Evolutionary conservation across 2,113 vertebrate genomes (phyloP).

Genomic region (Circaetus cinerascens): DNA sequence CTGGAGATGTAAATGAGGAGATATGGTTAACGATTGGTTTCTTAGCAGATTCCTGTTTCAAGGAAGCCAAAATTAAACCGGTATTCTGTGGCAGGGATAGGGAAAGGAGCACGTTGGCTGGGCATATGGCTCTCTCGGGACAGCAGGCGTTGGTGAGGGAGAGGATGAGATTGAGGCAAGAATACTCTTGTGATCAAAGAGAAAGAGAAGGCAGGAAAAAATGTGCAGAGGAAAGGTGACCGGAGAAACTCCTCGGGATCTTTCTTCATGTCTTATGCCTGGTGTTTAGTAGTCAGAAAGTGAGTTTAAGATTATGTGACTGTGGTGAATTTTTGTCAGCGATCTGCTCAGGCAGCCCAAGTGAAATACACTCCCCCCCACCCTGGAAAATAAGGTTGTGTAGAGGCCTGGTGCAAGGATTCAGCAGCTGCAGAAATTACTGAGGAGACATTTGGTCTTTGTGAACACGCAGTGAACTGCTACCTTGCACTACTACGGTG

Average conservation of each 20-base stretch:
- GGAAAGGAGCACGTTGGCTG: neutral
- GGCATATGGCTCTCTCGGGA: neutral
- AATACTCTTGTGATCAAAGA: neutral
- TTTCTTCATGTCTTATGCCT: neutral
- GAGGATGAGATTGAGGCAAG: neutral
- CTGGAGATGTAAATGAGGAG: neutral
- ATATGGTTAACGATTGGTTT: neutral
- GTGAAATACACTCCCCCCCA: neutral
- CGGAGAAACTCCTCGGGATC: neutral
- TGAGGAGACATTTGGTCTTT: neutral
- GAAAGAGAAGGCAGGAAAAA: neutral
- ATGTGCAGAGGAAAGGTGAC: neutral
- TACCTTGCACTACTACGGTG: neutral
- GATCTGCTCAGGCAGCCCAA: neutral
- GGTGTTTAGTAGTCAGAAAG: neutral
- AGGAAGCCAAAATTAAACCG: neutral
- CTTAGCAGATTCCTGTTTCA: neutral
- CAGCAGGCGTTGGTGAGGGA: neutral
- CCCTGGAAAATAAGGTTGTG: neutral
- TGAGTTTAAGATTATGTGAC: neutral
- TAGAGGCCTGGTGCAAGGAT: neutral
- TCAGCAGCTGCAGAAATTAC: neutral
- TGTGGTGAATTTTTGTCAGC: neutral
- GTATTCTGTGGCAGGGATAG: neutral
- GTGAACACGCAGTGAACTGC: neutral